Conservation (phyloP, 2,888 invertebrate species). For the Orchesellides sinensis region DNA sequence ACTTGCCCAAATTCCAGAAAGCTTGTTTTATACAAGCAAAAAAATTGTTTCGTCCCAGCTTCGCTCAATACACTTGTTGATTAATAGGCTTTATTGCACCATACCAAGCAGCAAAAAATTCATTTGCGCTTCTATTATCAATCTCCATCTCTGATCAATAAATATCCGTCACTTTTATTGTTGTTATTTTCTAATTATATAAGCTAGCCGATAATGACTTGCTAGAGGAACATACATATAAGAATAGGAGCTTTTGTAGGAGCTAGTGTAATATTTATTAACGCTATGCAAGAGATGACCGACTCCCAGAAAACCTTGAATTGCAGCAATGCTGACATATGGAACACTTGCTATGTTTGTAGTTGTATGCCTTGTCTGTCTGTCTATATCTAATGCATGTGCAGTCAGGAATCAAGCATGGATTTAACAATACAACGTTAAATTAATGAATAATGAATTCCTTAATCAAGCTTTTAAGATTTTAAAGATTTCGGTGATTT, state of each 20-base stretch:
- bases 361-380: background rate
- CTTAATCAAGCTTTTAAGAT: background rate
- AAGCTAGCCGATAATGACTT: slow-evolving; percentile 12
- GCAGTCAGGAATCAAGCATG: background rate
- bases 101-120: background rate
- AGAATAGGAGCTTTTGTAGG: background rate
- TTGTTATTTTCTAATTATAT: slow-evolving; percentile 34
- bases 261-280: background rate
- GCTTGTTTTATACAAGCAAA: background rate
- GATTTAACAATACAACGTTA: background rate
- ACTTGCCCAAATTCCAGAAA: no score
- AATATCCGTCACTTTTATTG: slow-evolving; percentile 31
- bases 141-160: slow-evolving; percentile 21
- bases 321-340: no score
- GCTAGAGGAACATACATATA: background rate
- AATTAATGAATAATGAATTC: slow-evolving; percentile 1
- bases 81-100: slow-evolving; percentile 17
- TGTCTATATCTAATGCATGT: background rate
- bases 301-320: slow-evolving; percentile 59
- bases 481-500: slow-evolving; percentile 2
- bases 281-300: slow-evolving; percentile 24
- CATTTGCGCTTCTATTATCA: slow-evolving; percentile 8
- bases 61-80: background rate
- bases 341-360: background rate
- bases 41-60: background rate